These are phyloP conservation scores for Xanthorhoe spadicearia DNA, from an alignment of 2,888 invertebrate genomes.

Conservation along the genomic window DNA sequence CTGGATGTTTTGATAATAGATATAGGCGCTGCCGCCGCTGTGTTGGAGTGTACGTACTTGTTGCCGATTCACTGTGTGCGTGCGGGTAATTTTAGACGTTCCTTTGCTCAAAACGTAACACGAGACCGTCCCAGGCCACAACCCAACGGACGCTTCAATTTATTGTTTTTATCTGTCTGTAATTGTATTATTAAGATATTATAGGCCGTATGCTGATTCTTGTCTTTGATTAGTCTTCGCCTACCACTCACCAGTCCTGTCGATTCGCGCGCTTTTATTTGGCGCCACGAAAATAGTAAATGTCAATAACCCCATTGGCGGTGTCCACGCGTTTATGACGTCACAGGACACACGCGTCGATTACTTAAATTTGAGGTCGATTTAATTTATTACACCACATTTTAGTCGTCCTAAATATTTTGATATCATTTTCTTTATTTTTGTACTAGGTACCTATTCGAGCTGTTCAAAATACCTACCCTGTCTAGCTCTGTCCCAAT, in stretches of 20 bases:
- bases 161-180: conserved; percentile 82
- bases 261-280: conserved; percentile 77
- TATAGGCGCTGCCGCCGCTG: conserved; percentile 72
- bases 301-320: conserved; percentile 81
- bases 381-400: conserved; percentile 74
- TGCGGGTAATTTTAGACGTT: conserved; percentile 84
- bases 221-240: conserved; percentile 42
- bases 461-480: conserved; percentile 23
- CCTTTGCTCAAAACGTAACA: conserved; percentile 84
- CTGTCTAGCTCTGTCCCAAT: conserved; percentile 1
- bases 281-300: conserved; percentile 81
- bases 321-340: conserved; percentile 77
- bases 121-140: conserved; percentile 83
- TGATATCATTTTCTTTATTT: conserved; percentile 45
- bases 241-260: conserved; percentile 49
- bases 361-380: conserved; percentile 75
- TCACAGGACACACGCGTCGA: conserved; percentile 73
- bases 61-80: conserved; percentile 66
- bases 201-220: conserved; percentile 49
- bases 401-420: conserved; percentile 67
- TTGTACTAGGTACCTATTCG: conserved; percentile 12
- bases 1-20: conserved; percentile 85
- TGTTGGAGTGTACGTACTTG: conserved; percentile 71
- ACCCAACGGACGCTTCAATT: conserved; percentile 77
- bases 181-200: conserved; percentile 58